Percentiles rank a stretch among this genome's conserved stretches.
Evolutionary conservation across 2,888 invertebrate species (phyloP).

Genomic region (Celastrina argiolus): DNA sequence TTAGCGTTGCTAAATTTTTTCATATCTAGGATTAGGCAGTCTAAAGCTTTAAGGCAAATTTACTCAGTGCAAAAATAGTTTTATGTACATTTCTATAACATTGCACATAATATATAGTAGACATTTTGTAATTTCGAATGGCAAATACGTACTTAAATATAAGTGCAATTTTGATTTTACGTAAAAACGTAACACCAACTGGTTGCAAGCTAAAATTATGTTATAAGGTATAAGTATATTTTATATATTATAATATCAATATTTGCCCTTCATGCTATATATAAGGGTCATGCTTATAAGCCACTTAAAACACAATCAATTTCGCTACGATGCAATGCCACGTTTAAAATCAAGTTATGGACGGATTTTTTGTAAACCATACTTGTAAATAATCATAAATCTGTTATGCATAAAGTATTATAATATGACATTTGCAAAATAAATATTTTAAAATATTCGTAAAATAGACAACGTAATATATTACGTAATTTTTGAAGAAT

Average conservation of each 20-base stretch:
- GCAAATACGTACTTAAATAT: background rate
- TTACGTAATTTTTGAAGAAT: background rate
- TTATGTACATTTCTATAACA: constrained; percentile 23
- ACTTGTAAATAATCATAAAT: background rate
- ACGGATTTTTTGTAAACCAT: constrained; percentile 14
- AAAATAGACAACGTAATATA: background rate
- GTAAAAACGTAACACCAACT: background rate
- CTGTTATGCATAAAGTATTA: constrained; percentile 6
- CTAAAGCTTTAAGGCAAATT: constrained; percentile 30
- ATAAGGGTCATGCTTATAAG: background rate
- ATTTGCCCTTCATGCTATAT: background rate
- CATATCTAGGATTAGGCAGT: constrained; percentile 2
- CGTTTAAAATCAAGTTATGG: constrained; percentile 5
- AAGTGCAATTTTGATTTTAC: background rate
- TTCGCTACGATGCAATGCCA: background rate
- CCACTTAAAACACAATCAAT: background rate
- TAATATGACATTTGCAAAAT: constrained; percentile 12
- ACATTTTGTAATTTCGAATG: background rate
- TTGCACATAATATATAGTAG: constrained; percentile 3
- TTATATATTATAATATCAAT: background rate
- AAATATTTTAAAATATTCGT: background rate
- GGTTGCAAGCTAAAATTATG: background rate
- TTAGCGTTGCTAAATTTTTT: constrained; percentile 1
- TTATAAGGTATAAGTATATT: background rate
- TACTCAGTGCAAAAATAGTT: constrained; percentile 34